Evolutionary conservation across 2,113 vertebrate genomes (phyloP).

Genomic region (Steatornis caripensis): DNA sequence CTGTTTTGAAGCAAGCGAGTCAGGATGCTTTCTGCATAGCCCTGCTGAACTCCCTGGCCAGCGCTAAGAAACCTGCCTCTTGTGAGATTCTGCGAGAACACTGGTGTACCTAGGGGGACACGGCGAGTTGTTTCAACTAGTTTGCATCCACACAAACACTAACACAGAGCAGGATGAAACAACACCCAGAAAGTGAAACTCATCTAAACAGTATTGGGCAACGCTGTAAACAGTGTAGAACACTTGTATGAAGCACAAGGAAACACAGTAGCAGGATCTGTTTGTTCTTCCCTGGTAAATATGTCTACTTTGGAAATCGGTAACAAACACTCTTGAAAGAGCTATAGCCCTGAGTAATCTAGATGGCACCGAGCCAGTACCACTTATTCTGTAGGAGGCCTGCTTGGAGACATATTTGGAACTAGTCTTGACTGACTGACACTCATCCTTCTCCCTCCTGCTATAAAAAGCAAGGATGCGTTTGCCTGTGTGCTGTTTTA

Average conservation of each 20-base stretch:
- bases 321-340: slow-evolving; percentile 5
- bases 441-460: slow-evolving; percentile 15
- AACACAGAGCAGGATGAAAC: neutral
- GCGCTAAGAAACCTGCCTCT: neutral
- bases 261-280: neutral
- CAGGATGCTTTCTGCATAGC: neutral
- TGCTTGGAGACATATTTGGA: neutral
- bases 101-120: accelerated
- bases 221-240: neutral
- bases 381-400: slow-evolving; percentile 14
- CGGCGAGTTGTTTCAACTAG: neutral
- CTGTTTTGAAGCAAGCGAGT: neutral
- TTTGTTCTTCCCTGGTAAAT: neutral
- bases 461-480: neutral
- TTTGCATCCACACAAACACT: neutral
- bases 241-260: neutral
- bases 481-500: neutral
- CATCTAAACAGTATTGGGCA: neutral
- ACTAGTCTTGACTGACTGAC: slow-evolving; percentile 7
- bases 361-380: slow-evolving; percentile 3
- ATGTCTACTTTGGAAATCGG: neutral
- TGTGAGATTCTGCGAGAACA: neutral
- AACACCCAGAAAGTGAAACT: neutral
- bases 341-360: neutral
- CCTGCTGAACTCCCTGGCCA: neutral